These are phyloP conservation scores for Lepidurus packardi DNA, from an alignment of 1,140 invertebrate genomes.

Conservation along the genomic window DNA sequence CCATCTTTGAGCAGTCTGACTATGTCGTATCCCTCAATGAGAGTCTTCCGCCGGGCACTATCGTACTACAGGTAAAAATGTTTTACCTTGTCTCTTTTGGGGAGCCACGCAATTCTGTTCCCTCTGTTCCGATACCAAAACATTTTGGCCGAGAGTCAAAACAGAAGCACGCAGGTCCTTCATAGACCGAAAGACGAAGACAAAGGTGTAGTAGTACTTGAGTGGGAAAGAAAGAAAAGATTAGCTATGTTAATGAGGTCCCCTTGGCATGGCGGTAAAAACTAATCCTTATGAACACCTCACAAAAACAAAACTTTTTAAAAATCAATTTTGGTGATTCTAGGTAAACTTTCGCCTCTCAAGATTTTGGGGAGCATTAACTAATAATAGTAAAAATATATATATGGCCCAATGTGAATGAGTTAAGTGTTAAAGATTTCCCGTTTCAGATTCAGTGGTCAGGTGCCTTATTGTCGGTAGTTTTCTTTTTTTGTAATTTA, in stretches of 20 bases:
- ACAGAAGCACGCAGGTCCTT: neutral
- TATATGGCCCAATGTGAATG: too few relatives aligned
- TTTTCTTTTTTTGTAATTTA: neutral
- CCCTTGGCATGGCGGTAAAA: neutral
- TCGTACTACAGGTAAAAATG: constrained; percentile 60
- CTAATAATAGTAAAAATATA: too few relatives aligned
- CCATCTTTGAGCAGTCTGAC: constrained; percentile 86
- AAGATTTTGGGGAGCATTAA: too few relatives aligned
- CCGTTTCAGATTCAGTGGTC: too few relatives aligned
- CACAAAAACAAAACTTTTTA: neutral
- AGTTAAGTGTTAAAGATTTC: too few relatives aligned
- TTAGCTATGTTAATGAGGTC: neutral
- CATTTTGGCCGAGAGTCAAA: constrained; percentile 9
- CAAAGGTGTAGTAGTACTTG: neutral
- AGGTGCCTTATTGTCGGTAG: neutral
- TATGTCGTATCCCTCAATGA: constrained; percentile 88
- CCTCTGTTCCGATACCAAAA: neutral
- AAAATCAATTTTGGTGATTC: too few relatives aligned
- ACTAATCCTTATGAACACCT: neutral
- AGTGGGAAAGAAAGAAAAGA: neutral
- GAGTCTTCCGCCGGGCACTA: constrained; percentile 77
- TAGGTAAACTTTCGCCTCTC: too few relatives aligned
- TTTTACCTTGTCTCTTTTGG: neutral
- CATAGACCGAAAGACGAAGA: too few relatives aligned
- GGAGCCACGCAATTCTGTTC: neutral